phyloP scores from a whole-genome alignment of 2,113 vertebrate genomes.

The Anser brachyrhynchus region DNA sequence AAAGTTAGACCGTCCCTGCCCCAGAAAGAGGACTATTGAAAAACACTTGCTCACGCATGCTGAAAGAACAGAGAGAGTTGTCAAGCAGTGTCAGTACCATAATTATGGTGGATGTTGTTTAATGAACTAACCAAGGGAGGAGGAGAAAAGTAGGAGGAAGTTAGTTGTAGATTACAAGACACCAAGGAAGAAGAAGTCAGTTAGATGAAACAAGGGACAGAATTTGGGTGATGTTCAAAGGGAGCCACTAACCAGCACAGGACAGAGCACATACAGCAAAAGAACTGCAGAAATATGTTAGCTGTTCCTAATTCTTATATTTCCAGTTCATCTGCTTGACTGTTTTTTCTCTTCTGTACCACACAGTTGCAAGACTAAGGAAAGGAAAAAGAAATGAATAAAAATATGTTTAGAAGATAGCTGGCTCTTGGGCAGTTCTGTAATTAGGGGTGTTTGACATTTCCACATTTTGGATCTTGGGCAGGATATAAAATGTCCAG shows the following conservation, averaged over 20 bases:
- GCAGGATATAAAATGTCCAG: background rate
- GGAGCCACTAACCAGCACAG: background rate
- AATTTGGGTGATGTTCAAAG: background rate
- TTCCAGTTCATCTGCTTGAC: background rate
- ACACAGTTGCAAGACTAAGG: background rate
- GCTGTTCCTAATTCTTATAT: background rate
- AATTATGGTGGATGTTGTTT: background rate
- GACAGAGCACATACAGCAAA: background rate
- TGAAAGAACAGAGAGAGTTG: constrained; percentile 30
- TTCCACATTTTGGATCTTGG: background rate
- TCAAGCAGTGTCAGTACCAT: constrained; percentile 1
- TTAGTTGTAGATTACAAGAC: background rate
- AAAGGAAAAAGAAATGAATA: background rate
- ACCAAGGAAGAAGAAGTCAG: background rate
- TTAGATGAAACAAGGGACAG: background rate
- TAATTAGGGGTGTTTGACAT: background rate
- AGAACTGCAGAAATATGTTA: background rate
- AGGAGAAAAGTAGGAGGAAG: background rate
- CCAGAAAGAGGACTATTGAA: constrained; percentile 36
- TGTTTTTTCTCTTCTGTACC: background rate
- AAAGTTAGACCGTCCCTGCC: constrained; percentile 31
- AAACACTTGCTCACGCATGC: background rate
- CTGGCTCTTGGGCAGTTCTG: background rate
- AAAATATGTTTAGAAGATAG: background rate
- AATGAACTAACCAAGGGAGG: background rate